Evolutionary conservation across 2,113 vertebrate genomes (phyloP).

Genomic region (Solenodon paradoxus): DNA sequence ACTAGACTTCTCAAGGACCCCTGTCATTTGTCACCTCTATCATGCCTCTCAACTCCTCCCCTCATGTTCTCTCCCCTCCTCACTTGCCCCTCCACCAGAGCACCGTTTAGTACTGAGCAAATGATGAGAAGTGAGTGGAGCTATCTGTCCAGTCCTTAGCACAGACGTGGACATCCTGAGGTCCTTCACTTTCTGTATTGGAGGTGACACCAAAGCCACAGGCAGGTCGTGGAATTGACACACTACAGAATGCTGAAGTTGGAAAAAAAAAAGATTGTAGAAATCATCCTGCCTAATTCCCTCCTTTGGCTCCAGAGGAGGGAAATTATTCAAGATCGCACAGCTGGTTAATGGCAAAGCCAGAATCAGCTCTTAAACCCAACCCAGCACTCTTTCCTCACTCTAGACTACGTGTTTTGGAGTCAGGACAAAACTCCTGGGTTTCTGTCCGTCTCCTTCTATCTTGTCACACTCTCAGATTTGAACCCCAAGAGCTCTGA

Average conservation of each 20-base stretch:
- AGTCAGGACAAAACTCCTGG: neutral
- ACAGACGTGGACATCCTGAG: neutral
- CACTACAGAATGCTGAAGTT: neutral
- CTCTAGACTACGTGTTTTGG: neutral
- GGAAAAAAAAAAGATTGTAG: neutral
- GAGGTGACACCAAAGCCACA: neutral
- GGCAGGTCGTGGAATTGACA: neutral
- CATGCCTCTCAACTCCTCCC: neutral
- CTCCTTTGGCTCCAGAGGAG: neutral
- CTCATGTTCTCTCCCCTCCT: fast-evolving
- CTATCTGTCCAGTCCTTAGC: neutral
- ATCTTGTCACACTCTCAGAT: neutral
- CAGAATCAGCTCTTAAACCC: neutral
- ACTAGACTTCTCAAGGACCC: neutral
- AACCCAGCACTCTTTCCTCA: neutral
- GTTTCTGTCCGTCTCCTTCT: neutral
- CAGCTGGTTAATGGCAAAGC: neutral
- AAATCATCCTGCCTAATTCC: neutral
- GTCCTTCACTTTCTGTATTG: neutral
- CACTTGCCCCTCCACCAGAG: neutral
- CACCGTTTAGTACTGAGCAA: neutral
- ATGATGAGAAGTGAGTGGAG: neutral
- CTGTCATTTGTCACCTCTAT: neutral
- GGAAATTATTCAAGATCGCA: neutral
- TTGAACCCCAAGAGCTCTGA: neutral